phyloP scores from a whole-genome alignment of 2,888 invertebrate species.

The Colostygia pectinataria region DNA sequence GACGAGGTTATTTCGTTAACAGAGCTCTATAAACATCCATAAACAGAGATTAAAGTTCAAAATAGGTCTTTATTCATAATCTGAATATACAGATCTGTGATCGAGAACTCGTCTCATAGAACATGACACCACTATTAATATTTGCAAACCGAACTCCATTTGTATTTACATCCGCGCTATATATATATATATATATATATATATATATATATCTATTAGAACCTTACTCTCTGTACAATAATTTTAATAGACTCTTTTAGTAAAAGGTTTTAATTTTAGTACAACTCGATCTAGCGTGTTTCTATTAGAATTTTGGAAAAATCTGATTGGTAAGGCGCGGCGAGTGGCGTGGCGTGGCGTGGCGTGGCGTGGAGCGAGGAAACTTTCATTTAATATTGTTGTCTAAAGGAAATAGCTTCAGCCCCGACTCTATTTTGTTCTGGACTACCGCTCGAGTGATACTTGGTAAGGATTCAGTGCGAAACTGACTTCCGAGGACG shows the following conservation, averaged over 20 bases:
- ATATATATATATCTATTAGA: conserved; percentile 66
- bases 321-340: not conserved
- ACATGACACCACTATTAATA: conserved; percentile 43
- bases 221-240: conserved; percentile 71
- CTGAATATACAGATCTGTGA: too few species aligned
- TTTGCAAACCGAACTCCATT: conserved; percentile 54
- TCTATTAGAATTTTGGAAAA: conserved; percentile 18
- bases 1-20: too few species aligned
- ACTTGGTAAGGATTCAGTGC: too few species aligned
- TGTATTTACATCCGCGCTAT: conserved; percentile 62
- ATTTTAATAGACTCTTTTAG: conserved; percentile 59
- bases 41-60: too few species aligned
- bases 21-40: too few species aligned
- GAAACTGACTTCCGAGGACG: too few species aligned
- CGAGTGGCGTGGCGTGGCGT: not conserved
- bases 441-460: too few species aligned
- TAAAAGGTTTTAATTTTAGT: conserved; percentile 22
- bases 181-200: conserved; percentile 69
- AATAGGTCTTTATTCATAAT: too few species aligned
- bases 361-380: not conserved
- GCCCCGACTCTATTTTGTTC: too few species aligned
- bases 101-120: conserved; percentile 7
- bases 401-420: too few species aligned
- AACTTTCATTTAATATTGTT: too few species aligned
- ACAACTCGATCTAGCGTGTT: conserved; percentile 33